Percentiles rank a stretch among this genome's conserved stretches.
phyloP scores from a whole-genome alignment of 2,113 vertebrate genomes.

The Dromiciops gliroides region DNA sequence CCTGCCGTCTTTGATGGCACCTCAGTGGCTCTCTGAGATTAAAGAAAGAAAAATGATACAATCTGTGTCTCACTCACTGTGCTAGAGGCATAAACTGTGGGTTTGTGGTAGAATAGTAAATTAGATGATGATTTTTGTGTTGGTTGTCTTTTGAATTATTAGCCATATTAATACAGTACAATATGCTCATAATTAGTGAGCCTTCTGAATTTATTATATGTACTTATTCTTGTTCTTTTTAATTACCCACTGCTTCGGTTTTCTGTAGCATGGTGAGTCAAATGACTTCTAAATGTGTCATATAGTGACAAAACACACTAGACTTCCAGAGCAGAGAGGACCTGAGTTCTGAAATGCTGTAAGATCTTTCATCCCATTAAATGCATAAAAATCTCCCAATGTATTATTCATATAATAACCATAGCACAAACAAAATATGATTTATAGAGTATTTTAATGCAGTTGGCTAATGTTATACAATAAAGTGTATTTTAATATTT shows the following conservation, averaged over 20 bases:
- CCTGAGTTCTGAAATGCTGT: constrained; percentile 36
- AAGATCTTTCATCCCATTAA: constrained; percentile 50
- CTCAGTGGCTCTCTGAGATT: constrained; percentile 30
- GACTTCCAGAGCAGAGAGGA: neutral
- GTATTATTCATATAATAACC: constrained; percentile 71
- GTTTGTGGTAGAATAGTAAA: constrained; percentile 40
- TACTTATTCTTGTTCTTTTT: constrained; percentile 65
- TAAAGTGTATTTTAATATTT: constrained; percentile 72
- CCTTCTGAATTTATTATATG: constrained; percentile 65
- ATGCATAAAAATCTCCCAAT: constrained; percentile 51
- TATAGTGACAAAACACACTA: constrained; percentile 47
- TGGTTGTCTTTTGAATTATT: constrained; percentile 69
- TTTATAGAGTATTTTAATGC: constrained; percentile 69
- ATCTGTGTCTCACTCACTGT: neutral
- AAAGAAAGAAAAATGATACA: constrained; percentile 51
- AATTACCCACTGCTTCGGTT: constrained; percentile 58
- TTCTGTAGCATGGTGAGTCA: constrained; percentile 40
- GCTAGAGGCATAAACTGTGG: constrained; percentile 26
- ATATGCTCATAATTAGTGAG: constrained; percentile 73
- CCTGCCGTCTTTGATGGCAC: neutral
- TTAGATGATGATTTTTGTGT: constrained; percentile 52
- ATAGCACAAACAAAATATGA: constrained; percentile 67
- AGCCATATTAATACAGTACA: constrained; percentile 61
- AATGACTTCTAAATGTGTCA: constrained; percentile 30
- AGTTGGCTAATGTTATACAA: constrained; percentile 68